A percentile compares a stretch with the other conserved stretches of the same genome.
Evolutionary conservation across 2,113 vertebrate species (phyloP).

Genomic region (Crotalus tigris): DNA sequence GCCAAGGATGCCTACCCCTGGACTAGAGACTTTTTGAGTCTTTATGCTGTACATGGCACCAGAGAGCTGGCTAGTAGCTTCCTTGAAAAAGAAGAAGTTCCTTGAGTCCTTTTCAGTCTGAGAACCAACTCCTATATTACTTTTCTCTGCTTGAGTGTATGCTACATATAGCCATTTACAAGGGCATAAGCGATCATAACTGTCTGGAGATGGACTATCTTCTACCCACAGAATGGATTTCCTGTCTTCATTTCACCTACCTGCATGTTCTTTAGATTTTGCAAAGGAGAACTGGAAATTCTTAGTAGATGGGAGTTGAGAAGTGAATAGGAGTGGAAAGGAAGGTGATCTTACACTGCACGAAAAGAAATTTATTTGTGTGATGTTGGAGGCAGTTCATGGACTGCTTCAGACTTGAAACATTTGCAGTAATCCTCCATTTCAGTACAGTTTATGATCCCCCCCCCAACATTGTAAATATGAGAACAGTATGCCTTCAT

Average conservation of each 20-base stretch:
- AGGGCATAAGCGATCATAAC: background rate
- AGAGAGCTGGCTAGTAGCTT: background rate
- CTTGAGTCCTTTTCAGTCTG: background rate
- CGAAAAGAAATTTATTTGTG: background rate
- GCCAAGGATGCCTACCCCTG: too few species aligned
- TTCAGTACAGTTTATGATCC: slow-evolving; percentile 10
- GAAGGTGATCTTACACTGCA: background rate
- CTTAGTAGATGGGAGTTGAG: background rate
- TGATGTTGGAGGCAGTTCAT: background rate
- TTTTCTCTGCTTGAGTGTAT: background rate
- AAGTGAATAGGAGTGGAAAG: background rate
- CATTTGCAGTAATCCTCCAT: background rate
- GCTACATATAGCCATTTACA: background rate
- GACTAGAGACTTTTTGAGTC: background rate
- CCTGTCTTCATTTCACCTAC: background rate
- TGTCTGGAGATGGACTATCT: background rate
- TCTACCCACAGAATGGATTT: background rate
- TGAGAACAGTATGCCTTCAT: slow-evolving; percentile 38
- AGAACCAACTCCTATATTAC: background rate
- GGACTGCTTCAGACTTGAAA: background rate
- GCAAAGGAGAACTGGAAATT: background rate
- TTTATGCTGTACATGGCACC: background rate
- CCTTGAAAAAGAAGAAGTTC: background rate
- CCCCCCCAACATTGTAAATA: slow-evolving; percentile 30
- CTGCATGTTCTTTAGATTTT: background rate